These are phyloP conservation scores for Ceryle rudis DNA, from an alignment of 2,797 vertebrate species.

Conservation along the genomic window DNA sequence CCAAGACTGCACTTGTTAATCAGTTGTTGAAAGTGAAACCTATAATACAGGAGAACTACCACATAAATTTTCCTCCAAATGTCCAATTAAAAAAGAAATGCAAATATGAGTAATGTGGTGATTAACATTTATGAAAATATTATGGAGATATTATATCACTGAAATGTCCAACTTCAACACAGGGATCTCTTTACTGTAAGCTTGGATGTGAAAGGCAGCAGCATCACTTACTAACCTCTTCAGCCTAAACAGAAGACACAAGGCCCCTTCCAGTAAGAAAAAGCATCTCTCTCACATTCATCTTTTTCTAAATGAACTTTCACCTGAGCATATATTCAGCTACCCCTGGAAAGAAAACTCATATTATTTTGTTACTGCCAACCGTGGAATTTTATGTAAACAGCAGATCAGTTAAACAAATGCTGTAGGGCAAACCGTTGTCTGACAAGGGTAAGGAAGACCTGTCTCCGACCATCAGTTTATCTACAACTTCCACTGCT, in stretches of 20 bases:
- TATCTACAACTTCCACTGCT: neutral
- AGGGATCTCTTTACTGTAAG: neutral
- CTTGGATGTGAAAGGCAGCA: neutral
- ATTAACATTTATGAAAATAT: conserved; percentile 56
- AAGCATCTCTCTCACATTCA: neutral
- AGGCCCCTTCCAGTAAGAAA: neutral
- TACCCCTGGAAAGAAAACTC: neutral
- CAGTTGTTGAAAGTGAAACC: conserved; percentile 41
- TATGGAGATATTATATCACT: neutral
- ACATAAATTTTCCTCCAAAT: conserved; percentile 49
- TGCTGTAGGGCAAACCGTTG: neutral
- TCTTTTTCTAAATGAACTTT: neutral
- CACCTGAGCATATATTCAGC: neutral
- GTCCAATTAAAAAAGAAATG: conserved; percentile 63
- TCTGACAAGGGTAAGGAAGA: neutral
- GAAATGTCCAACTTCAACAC: neutral
- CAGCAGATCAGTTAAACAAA: neutral
- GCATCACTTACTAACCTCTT: neutral
- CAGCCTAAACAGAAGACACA: neutral
- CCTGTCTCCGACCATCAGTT: neutral
- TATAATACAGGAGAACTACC: neutral
- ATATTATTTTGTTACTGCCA: neutral
- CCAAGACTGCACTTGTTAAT: neutral
- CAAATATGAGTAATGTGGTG: conserved; percentile 66
- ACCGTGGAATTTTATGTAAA: neutral